Evolutionary conservation across 2,888 invertebrate genomes (phyloP), one percentile per base, ranked within the genome.

Genomic region (Callimorpha dominula): DNA sequence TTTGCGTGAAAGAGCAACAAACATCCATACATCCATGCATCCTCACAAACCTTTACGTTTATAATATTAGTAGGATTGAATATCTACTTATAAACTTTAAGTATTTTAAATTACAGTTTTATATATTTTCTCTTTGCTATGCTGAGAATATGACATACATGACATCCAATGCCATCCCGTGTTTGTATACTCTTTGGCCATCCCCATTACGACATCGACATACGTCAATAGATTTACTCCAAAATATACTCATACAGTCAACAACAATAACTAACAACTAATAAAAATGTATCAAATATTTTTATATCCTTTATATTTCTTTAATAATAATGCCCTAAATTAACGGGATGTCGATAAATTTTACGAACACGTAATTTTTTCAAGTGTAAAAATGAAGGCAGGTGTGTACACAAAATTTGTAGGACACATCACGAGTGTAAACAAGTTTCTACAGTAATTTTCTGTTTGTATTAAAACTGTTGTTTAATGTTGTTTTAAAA

Each of bases 361-460:
- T 50, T 31, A 8, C 17, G 5, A 40, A 6, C 4, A 11, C 3
- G 20, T 43, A 43, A 3, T 46, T 46, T 31, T 54, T 11, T 40
- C 14, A 54, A n/a, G 43, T 68, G 14, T 43, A 5, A 68, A 68
- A 20, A 68, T 68, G 67, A 57, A 54, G 8, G 7, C 67, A 68
- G 67, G 67, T 68, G 8, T 20, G 20, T 67, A 67, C 6, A 31
- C 14, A 52, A 12, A 54, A 43, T 54, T 60, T 31, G 31, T 60
- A 7, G 20, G 11, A 60, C 5, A 12, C 31, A 60, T 60, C 4
- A 31, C 3, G 60, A 7, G 2, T 31, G 31, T 60, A 31, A 31
- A 60, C 31, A 60, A 14, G 6, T 60, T 31, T 20, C 31, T 60
- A 14, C 7, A 14, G 3, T 31, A 31, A 31, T 14, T 7, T 60